A percentile compares a stretch with the other conserved stretches of the same genome.
phyloP scores from a whole-genome alignment of 2,888 invertebrate species.

The Troglohyphantes excavatus region DNA sequence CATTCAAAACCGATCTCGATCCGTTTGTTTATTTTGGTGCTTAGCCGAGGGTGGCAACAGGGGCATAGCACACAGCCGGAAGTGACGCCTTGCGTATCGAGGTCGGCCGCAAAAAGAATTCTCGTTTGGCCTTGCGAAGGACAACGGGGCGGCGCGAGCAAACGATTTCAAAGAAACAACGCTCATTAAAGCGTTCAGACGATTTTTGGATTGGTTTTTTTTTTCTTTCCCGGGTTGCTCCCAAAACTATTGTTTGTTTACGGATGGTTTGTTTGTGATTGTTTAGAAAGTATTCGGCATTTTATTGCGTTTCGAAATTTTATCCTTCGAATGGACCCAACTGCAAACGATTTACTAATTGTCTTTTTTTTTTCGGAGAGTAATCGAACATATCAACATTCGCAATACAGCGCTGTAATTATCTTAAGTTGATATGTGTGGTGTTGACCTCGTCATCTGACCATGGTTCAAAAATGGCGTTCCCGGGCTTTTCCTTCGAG shows the following conservation, averaged over 20 bases:
- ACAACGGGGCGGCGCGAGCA: slow-evolving; percentile 1
- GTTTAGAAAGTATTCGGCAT: neutral
- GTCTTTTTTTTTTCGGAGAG: neutral
- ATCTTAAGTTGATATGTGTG: no score
- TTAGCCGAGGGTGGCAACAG: slow-evolving; percentile 8
- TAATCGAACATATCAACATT: no score
- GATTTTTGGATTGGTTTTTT: neutral
- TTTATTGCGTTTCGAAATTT: neutral
- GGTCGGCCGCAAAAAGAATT: slow-evolving; percentile 40
- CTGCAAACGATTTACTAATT: neutral
- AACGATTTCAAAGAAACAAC: neutral
- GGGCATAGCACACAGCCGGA: slow-evolving; percentile 25
- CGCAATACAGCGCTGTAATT: no score
- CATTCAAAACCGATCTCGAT: no score
- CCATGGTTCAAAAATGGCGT: no score
- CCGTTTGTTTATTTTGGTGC: neutral
- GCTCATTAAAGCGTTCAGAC: neutral
- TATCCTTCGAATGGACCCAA: neutral
- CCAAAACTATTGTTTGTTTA: neutral
- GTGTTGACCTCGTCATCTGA: no score
- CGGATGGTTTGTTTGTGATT: neutral
- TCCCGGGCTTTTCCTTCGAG: no score
- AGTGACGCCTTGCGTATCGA: slow-evolving; percentile 38
- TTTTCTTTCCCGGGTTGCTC: no score
- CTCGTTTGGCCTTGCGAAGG: slow-evolving; percentile 68